Evolutionary conservation across 1,140 invertebrate genomes (phyloP).

Genomic region (Metaphire vulgaris): DNA sequence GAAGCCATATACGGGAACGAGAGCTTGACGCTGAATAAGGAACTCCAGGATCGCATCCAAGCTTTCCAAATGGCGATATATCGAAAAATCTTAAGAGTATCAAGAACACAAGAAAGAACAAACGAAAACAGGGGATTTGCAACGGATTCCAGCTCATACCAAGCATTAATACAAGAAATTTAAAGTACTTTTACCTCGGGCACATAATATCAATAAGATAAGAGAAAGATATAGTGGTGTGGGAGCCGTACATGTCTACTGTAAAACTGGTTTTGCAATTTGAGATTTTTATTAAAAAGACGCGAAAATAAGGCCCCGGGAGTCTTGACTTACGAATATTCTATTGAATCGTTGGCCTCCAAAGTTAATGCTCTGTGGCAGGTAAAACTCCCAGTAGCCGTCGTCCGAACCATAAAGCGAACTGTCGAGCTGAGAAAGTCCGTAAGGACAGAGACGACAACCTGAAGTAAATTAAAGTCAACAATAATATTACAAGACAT

Average conservation of each 20-base stretch:
- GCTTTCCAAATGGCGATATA: too few species aligned
- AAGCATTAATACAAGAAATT: neutral
- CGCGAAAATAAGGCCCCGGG: neutral
- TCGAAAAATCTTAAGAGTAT: too few species aligned
- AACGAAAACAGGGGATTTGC: too few species aligned
- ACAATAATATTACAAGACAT: neutral
- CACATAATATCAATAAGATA: neutral
- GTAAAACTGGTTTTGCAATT: too few species aligned
- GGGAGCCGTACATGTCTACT: neutral
- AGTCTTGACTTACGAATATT: neutral
- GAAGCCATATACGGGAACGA: too few species aligned
- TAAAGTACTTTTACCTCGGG: neutral
- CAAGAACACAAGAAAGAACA: too few species aligned
- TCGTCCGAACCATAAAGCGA: neutral
- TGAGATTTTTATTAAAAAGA: too few species aligned
- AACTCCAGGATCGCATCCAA: too few species aligned
- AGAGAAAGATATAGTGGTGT: neutral
- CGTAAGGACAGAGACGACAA: neutral
- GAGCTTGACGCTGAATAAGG: too few species aligned
- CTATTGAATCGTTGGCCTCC: neutral
- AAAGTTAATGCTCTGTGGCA: neutral
- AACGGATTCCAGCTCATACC: neutral
- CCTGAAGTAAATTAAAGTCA: neutral
- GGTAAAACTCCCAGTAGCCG: neutral
- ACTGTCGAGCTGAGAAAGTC: neutral